Conservation (phyloP, 2,113 vertebrate genomes). For the Callocephalon fimbriatum region DNA sequence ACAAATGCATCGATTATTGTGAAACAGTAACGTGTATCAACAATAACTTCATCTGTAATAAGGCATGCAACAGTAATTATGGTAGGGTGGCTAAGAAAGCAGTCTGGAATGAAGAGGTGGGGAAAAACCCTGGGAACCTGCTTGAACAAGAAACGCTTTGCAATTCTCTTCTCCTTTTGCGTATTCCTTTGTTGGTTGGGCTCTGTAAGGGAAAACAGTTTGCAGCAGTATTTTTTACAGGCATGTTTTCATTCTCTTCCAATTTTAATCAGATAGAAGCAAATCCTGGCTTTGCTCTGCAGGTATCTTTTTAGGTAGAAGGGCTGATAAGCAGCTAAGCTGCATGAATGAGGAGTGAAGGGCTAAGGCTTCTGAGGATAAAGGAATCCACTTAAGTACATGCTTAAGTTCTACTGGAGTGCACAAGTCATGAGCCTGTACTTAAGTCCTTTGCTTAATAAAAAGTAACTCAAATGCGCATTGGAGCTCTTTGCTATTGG, state of each 20-base stretch:
- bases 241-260: constrained; percentile 40
- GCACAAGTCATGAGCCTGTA: background rate
- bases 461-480: background rate
- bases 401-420: constrained; percentile 9
- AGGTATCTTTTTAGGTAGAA: constrained; percentile 59
- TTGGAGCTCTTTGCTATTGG: background rate
- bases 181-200: constrained; percentile 41
- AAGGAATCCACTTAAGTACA: background rate
- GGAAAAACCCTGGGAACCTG: constrained; percentile 66
- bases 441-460: background rate
- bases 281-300: constrained; percentile 49
- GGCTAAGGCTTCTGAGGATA: background rate
- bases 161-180: constrained; percentile 54
- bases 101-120: constrained; percentile 61
- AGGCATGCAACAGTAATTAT: constrained; percentile 44
- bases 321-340: constrained; percentile 48
- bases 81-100: constrained; percentile 45
- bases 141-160: constrained; percentile 62
- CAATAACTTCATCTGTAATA: constrained; percentile 48
- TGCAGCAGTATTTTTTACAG: constrained; percentile 45
- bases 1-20: constrained; percentile 62
- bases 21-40: constrained; percentile 63
- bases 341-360: constrained; percentile 36
- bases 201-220: constrained; percentile 45
- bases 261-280: constrained; percentile 55